Percentiles rank a stretch among this genome's conserved stretches.
Conservation (phyloP, 2,888 invertebrate genomes). For the Empis stercorea region DNA sequence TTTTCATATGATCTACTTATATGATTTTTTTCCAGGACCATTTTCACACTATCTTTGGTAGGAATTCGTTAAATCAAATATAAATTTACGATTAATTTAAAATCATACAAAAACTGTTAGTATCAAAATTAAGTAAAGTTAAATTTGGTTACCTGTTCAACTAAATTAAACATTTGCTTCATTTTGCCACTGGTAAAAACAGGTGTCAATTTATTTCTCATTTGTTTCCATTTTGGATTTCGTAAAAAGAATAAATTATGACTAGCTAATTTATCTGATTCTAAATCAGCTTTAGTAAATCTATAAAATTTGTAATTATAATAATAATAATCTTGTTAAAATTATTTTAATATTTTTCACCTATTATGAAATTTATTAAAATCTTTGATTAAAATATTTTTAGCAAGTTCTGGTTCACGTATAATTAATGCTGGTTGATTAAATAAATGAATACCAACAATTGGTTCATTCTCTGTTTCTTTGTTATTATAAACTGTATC, state of each 20-base stretch:
- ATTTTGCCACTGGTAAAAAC: conserved; percentile 36
- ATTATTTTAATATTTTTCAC: conserved; percentile 5
- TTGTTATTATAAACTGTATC: conserved; percentile 29
- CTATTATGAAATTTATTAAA: conserved; percentile 36
- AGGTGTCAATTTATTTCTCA: conserved; percentile 36
- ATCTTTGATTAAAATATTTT: conserved; percentile 37
- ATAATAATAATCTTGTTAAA: too few relatives aligned
- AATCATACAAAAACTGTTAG: too few relatives aligned
- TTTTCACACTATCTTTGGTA: too few relatives aligned
- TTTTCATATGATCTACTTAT: too few relatives aligned
- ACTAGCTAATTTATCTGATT: conserved; percentile 30
- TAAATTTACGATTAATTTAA: too few relatives aligned
- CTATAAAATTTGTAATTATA: too few relatives aligned
- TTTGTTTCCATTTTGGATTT: conserved; percentile 35
- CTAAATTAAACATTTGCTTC: conserved; percentile 31
- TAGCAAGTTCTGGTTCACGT: conserved; percentile 37
- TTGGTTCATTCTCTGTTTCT: conserved; percentile 19
- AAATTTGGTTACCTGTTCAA: conserved; percentile 21
- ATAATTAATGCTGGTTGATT: conserved; percentile 36
- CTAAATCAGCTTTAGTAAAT: too few relatives aligned
- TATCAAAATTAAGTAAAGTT: too few relatives aligned
- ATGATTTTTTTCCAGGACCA: too few relatives aligned
- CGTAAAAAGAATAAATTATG: conserved; percentile 36
- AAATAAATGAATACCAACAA: conserved; percentile 34
- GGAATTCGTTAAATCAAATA: too few relatives aligned